Percentiles rank a stretch among this genome's conserved stretches.
These are phyloP conservation scores for Stigmatopora nigra DNA, from an alignment of 2,113 vertebrate genomes.

Conservation along the genomic window DNA sequence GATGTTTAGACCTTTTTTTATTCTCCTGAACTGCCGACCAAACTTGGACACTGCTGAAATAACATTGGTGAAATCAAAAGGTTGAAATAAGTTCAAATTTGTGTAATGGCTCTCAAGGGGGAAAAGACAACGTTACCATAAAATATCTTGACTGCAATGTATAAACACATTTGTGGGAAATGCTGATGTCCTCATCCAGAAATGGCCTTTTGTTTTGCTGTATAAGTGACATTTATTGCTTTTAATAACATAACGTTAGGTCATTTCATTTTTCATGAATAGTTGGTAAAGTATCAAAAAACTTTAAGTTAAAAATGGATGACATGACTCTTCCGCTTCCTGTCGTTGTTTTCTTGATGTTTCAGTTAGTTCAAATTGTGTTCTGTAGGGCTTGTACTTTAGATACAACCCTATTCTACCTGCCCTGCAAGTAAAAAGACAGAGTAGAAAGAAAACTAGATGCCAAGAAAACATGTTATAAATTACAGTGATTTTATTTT, in stretches of 20 bases:
- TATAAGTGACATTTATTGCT: neutral
- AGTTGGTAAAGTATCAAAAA: neutral
- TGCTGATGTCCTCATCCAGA: slow-evolving; percentile 9
- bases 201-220: slow-evolving; percentile 35
- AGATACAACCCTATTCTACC: slow-evolving; percentile 38
- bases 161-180: slow-evolving; percentile 55
- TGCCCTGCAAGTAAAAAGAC: slow-evolving; percentile 22
- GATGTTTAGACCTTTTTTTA: slow-evolving; percentile 23
- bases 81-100: slow-evolving; percentile 57
- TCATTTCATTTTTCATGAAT: neutral
- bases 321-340: slow-evolving; percentile 49
- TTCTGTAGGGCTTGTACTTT: slow-evolving; percentile 38
- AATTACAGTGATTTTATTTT: neutral
- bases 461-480: neutral
- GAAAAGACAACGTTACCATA: slow-evolving; percentile 32
- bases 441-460: slow-evolving; percentile 9
- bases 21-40: neutral
- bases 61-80: slow-evolving; percentile 42
- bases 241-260: neutral
- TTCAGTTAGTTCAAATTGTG: slow-evolving; percentile 50
- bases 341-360: slow-evolving; percentile 58
- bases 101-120: slow-evolving; percentile 35
- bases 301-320: slow-evolving; percentile 19
- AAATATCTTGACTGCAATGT: slow-evolving; percentile 32
- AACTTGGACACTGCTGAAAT: slow-evolving; percentile 35